Conservation (phyloP, 1,140 invertebrate species). For the Tachypleus tridentatus region DNA sequence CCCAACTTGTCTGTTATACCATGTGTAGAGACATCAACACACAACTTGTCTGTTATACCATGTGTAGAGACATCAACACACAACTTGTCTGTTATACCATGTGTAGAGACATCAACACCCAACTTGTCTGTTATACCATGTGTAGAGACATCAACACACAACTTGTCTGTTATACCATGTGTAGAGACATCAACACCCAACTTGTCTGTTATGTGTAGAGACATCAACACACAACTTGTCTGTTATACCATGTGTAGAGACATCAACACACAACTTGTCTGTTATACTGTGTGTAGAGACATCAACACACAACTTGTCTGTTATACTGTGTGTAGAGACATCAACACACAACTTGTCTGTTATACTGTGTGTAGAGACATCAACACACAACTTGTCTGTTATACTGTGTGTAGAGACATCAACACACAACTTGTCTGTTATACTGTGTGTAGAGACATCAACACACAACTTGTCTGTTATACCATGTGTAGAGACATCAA, state of each 20-base stretch:
- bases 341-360: neutral
- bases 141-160: neutral
- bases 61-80: neutral
- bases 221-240: neutral
- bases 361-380: neutral
- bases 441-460: neutral
- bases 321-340: neutral
- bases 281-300: slow-evolving; percentile 1
- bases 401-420: neutral
- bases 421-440: neutral
- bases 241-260: neutral
- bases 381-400: neutral
- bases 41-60: neutral
- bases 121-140: neutral
- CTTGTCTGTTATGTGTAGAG: neutral
- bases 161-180: slow-evolving; percentile 1
- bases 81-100: neutral
- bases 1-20: neutral
- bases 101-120: neutral
- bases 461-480: neutral
- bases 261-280: neutral
- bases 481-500: neutral
- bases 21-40: neutral
- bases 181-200: neutral
- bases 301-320: neutral